Conservation (phyloP, 2,113 vertebrate species). For the Mormoops blainvillei region DNA sequence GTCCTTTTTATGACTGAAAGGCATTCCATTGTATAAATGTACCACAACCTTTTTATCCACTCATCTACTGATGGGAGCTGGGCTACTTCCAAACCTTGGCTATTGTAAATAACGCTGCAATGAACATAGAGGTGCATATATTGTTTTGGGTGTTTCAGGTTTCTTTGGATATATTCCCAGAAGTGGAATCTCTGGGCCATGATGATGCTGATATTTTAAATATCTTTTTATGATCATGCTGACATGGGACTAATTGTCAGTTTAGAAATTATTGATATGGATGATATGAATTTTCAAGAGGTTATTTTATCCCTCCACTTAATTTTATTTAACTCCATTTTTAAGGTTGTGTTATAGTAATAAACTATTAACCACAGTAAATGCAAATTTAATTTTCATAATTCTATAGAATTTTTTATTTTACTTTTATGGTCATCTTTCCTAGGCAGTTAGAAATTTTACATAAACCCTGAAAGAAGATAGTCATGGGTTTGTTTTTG, state of each 20-base stretch:
- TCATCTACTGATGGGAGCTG: too few relatives aligned
- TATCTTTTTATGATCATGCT: background rate
- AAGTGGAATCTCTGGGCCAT: too few relatives aligned
- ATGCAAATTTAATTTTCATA: constrained; percentile 25
- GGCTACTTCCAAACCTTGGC: too few relatives aligned
- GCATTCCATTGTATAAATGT: too few relatives aligned
- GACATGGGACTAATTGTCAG: background rate
- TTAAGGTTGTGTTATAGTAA: background rate
- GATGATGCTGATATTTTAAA: background rate
- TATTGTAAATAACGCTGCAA: too few relatives aligned
- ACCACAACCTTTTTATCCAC: too few relatives aligned
- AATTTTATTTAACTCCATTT: background rate
- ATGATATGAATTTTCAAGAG: background rate
- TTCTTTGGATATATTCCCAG: too few relatives aligned
- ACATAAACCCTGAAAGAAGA: background rate
- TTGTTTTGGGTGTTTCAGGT: too few relatives aligned
- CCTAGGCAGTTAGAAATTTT: background rate
- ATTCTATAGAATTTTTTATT: background rate
- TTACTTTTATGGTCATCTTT: background rate
- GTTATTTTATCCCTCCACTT: background rate
- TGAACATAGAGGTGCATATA: too few relatives aligned
- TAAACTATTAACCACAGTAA: background rate
- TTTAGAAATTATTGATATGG: constrained; percentile 12
- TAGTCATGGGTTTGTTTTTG: background rate
- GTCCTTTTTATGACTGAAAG: too few relatives aligned